These are phyloP conservation scores for Paramormyrops kingsleyae DNA, from an alignment of 2,113 vertebrate species.

Conservation along the genomic window DNA sequence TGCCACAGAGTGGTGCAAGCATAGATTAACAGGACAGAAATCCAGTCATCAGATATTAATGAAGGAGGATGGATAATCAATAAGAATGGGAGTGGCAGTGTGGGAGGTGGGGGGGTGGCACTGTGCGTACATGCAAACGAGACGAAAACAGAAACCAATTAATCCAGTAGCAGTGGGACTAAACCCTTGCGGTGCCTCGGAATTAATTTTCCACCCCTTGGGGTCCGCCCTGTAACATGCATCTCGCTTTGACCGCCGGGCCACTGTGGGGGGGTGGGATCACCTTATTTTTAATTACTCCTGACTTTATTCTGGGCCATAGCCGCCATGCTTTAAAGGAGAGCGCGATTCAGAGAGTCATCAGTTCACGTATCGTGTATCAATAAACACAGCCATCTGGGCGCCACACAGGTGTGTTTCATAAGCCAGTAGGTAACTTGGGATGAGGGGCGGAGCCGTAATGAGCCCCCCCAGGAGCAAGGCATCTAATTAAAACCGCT, in stretches of 20 bases:
- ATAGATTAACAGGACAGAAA: background rate
- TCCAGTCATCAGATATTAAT: background rate
- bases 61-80: background rate
- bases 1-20: background rate
- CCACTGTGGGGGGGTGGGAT: background rate
- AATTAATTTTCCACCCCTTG: background rate
- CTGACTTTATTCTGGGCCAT: background rate
- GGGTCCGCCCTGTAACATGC: background rate
- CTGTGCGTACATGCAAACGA: background rate
- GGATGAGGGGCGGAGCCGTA: background rate
- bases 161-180: background rate
- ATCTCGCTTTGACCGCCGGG: background rate
- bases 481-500: background rate
- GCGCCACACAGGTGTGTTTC: background rate
- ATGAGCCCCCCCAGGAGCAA: background rate
- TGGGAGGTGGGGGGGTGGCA: background rate
- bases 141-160: background rate
- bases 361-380: background rate
- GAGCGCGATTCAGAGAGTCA: background rate
- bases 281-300: background rate
- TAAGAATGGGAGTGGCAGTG: background rate
- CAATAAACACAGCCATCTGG: background rate
- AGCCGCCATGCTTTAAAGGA: background rate
- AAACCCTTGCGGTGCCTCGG: background rate
- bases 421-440: background rate